Base-by-base conservation (phyloP, 2,113 vertebrate species). In the Oophaga pumilio region DNA sequence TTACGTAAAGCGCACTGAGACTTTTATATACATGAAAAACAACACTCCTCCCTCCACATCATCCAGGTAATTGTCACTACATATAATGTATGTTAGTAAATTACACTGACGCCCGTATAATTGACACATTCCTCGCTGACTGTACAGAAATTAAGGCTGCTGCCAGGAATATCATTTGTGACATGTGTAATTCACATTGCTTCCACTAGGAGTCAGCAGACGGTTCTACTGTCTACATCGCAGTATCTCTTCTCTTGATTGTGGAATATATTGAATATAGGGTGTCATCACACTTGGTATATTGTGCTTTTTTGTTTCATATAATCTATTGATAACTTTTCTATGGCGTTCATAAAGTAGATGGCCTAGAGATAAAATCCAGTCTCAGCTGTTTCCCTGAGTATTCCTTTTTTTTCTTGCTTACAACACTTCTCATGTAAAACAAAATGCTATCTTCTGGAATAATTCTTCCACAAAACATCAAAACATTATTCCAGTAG, bases 41-140 rank as follows among this genome's bases (percentile, higher is more conserved):
- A 59, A 13, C 24, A 20, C 83, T 20, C 83, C 83, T 85, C 83
- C 83, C 69, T 85, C 56, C 17, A 20, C 52, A 62, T 76, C 73
- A 76, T 76, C 73, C 20, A 57, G 28, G 13, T 85, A 85, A 76
- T 85, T 76, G 13, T 59, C 68, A 74, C 8, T 7, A 52, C 24
- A 69, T 56, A 56, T 50, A 52, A 69, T 56, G 26, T 15, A 71
- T 59, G 18, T 24, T 1, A 52, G 18, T 17, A 71, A 81, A 62
- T 82, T n/a, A 52, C 17, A 24, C 33, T 24, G 33, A 22, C 84
- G 57, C 84, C 84, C 84, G 26, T 33, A 11, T 64, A 60, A 85
- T 85, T 60, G 33, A 15, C 33, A 52, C 71, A 50, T 62, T 73
- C 84, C 84, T 43, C 13, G 2, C 24, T 62, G 71, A 59, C 71